These are phyloP conservation scores for Toxostoma redivivum DNA, from an alignment of 2,113 vertebrate species.

Conservation along the genomic window DNA sequence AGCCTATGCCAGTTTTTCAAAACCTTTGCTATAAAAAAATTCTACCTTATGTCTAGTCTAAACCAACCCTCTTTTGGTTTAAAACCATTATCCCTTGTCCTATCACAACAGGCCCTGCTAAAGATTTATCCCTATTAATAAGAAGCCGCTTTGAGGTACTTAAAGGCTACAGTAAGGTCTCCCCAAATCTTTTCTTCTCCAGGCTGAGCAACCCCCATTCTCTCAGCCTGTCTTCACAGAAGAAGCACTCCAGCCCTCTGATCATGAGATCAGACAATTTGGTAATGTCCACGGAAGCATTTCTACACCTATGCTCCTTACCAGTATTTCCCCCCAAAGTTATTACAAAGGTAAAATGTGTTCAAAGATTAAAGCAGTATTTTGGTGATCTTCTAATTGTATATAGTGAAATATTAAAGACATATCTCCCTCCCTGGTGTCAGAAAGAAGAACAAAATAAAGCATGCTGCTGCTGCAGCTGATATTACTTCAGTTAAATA, in stretches of 20 bases:
- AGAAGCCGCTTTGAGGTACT: not conserved
- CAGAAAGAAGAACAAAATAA: not conserved
- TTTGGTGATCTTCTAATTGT: not conserved
- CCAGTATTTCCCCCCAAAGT: not conserved
- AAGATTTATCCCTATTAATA: not conserved
- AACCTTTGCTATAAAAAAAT: not conserved
- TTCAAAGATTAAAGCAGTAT: not conserved
- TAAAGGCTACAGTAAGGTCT: not conserved
- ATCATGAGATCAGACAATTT: not conserved
- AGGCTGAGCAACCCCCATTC: not conserved
- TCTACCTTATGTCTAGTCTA: not conserved
- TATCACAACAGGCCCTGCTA: not conserved
- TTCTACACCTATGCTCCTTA: not conserved
- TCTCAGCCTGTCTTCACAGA: not conserved
- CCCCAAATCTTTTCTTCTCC: accelerated
- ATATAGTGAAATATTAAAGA: not conserved
- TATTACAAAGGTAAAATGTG: not conserved
- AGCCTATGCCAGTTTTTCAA: not conserved
- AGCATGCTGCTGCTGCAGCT: not conserved
- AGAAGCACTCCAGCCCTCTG: not conserved
- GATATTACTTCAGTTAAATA: not conserved
- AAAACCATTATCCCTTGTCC: not conserved
- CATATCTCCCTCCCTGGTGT: not conserved
- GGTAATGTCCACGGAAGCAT: not conserved
- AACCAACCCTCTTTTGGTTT: not conserved